Conservation (phyloP, 2,113 vertebrate species). For the Salvelinus alpinus region DNA sequence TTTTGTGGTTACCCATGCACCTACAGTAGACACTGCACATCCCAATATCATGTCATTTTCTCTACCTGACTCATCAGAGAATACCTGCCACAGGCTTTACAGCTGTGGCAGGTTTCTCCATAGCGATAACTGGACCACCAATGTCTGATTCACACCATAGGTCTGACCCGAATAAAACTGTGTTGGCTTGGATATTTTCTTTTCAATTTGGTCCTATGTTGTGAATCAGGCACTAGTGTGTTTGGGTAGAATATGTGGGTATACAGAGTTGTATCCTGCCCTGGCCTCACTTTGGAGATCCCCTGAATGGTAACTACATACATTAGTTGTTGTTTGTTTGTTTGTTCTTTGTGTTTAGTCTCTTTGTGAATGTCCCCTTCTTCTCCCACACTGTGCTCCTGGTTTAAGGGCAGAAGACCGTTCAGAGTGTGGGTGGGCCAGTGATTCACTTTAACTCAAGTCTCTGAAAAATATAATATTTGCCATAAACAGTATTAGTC, state of each 20-base stretch:
- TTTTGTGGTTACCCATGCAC: neutral
- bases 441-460: neutral
- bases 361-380: no score
- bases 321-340: neutral
- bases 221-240: neutral
- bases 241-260: neutral
- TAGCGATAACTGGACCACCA: neutral
- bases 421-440: neutral
- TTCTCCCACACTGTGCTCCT: no score
- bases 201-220: no score
- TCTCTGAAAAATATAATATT: constrained; percentile 1
- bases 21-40: neutral
- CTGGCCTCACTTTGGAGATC: neutral
- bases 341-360: neutral
- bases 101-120: neutral
- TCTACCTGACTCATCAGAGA: no score
- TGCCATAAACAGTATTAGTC: neutral
- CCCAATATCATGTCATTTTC: neutral
- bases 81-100: neutral
- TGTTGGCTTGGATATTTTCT: no score
- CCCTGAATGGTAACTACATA: neutral
- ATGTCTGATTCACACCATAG: no score
- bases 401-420: no score
- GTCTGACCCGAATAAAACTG: no score
- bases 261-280: neutral